A percentile compares a stretch with the other conserved stretches of the same genome.
Evolutionary conservation across 2,888 invertebrate genomes (phyloP).

Genomic region (Pteria penguin): DNA sequence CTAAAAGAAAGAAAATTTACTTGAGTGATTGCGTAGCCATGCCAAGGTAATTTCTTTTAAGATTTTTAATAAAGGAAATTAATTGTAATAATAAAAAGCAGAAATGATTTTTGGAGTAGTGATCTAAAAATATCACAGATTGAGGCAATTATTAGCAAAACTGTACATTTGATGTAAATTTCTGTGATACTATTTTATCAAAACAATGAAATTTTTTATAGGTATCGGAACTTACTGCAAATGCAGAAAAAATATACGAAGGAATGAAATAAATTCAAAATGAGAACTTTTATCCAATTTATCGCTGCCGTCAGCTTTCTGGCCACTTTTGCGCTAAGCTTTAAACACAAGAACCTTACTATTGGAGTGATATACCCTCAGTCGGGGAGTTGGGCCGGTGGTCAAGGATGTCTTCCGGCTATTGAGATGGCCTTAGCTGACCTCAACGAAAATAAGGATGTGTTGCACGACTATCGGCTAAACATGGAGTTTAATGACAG

Average conservation of each 20-base stretch:
- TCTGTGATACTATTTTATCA: too few species aligned
- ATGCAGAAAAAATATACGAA: background rate
- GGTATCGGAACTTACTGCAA: background rate
- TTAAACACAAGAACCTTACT: conserved; percentile 69
- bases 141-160: too few species aligned
- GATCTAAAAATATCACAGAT: too few species aligned
- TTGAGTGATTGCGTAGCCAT: too few species aligned
- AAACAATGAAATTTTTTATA: background rate
- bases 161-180: too few species aligned
- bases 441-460: conserved; percentile 92
- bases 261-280: background rate
- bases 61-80: too few species aligned
- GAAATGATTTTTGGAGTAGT: too few species aligned
- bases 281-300: background rate
- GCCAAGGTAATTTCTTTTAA: too few species aligned
- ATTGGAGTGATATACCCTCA: conserved; percentile 98
- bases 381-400: conserved; percentile 98
- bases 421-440: conserved; percentile 97
- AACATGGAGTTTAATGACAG: conserved; percentile 97
- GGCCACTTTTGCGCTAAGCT: too few species aligned
- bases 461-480: conserved; percentile 94
- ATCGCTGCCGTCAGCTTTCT: too few species aligned
- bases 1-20: too few species aligned
- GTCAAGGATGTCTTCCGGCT: conserved; percentile 98
- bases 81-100: too few species aligned